Percentiles rank a stretch among this genome's conserved stretches.
These are phyloP conservation scores for Microcebus jonahi DNA, from an alignment of 2,113 vertebrate genomes.

Conservation along the genomic window DNA sequence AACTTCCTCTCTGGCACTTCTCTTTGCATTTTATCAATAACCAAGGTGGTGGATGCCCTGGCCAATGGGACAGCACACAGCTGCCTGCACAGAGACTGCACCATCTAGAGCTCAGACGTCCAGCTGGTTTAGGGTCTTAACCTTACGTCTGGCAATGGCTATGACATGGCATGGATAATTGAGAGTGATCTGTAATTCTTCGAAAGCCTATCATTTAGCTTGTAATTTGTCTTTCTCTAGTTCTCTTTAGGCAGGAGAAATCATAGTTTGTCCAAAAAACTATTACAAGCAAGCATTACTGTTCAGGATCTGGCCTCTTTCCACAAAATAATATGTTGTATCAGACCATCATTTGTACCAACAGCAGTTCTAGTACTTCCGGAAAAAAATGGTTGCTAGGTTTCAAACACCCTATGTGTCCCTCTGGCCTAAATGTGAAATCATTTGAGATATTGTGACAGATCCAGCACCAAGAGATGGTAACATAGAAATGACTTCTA, in stretches of 20 bases:
- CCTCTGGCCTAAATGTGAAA: not conserved
- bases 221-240: conserved; percentile 6
- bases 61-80: rapidly evolving
- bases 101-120: not conserved
- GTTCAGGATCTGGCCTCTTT: not conserved
- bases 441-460: not conserved
- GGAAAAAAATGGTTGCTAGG: not conserved
- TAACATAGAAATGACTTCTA: not conserved
- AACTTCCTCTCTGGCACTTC: no score
- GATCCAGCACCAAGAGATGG: not conserved
- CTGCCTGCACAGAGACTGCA: not conserved
- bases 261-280: not conserved
- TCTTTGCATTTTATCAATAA: not conserved
- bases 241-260: not conserved
- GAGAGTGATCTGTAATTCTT: not conserved
- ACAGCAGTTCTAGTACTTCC: not conserved
- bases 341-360: not conserved
- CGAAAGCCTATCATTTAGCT: not conserved
- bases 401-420: not conserved
- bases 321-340: not conserved
- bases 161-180: not conserved
- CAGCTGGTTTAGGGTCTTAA: not conserved
- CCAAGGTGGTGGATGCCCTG: not conserved
- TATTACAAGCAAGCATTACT: not conserved
- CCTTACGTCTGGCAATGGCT: not conserved